Conservation (phyloP, 2,113 vertebrate species). For the Carettochelys insculpta region DNA sequence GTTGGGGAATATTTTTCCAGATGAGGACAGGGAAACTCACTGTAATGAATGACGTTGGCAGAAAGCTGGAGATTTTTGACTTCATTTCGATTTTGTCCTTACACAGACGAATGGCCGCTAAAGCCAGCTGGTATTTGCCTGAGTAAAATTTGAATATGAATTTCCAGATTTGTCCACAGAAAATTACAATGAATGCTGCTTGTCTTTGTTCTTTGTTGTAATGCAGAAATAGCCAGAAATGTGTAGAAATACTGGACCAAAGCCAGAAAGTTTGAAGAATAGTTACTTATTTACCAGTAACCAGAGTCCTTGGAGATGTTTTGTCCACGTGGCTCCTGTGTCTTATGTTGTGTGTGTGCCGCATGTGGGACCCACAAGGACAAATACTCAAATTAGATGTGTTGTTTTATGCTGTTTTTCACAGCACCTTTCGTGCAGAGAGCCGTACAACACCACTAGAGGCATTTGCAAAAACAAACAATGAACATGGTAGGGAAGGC, state of each 20-base stretch:
- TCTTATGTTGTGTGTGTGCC: no score
- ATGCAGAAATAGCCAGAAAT: not conserved
- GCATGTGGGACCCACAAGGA: not conserved
- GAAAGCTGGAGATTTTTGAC: not conserved
- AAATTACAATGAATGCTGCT: not conserved
- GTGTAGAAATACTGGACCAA: not conserved
- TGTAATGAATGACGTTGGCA: not conserved
- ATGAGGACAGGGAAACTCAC: slow-evolving; percentile 13
- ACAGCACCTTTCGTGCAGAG: not conserved
- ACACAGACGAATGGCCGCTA: not conserved
- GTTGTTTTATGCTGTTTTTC: not conserved
- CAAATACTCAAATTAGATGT: not conserved
- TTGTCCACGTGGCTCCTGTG: not conserved
- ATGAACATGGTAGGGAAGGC: not conserved
- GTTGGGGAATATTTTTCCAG: not conserved
- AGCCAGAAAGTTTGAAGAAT: not conserved
- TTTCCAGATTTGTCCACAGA: not conserved
- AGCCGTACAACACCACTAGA: not conserved
- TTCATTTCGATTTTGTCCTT: not conserved
- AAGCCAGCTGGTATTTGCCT: not conserved
- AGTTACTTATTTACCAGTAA: not conserved
- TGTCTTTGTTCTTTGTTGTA: not conserved
- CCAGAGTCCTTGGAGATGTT: not conserved
- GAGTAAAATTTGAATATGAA: not conserved
- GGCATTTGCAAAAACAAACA: not conserved